A percentile compares a stretch with the other conserved stretches of the same genome.
Evolutionary conservation across 2,797 vertebrate species (phyloP).

Genomic region (Hipposideros larvatus): DNA sequence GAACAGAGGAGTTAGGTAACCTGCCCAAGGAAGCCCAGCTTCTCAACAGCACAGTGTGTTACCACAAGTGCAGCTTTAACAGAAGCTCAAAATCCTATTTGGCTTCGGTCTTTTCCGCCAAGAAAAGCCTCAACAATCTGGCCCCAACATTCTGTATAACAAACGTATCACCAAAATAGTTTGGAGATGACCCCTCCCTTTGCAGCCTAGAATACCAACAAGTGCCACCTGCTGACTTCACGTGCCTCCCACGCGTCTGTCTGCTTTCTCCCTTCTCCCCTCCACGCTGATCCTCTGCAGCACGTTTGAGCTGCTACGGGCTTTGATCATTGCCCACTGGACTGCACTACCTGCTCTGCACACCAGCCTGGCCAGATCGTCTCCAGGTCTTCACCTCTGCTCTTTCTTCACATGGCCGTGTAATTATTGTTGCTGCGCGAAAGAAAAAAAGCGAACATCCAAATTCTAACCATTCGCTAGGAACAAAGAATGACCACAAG

Average conservation of each 20-base stretch:
- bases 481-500: background rate
- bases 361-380: background rate
- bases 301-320: background rate
- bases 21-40: accelerated
- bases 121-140: too few species aligned
- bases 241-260: too few species aligned
- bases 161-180: background rate
- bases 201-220: too few species aligned
- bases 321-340: background rate
- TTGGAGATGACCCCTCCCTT: background rate
- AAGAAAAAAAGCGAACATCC: background rate
- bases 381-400: background rate
- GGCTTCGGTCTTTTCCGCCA: background rate
- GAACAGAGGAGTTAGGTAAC: background rate
- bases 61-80: background rate
- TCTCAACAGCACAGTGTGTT: too few species aligned
- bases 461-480: background rate
- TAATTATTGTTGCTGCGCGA: background rate
- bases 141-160: background rate
- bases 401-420: background rate
- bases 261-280: background rate
- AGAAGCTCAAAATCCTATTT: background rate
- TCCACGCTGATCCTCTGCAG: too few species aligned
- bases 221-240: too few species aligned
- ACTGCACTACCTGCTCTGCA: background rate